phyloP scores from a whole-genome alignment of 2,888 invertebrate genomes.

The Macrostomum cliftonense region DNA sequence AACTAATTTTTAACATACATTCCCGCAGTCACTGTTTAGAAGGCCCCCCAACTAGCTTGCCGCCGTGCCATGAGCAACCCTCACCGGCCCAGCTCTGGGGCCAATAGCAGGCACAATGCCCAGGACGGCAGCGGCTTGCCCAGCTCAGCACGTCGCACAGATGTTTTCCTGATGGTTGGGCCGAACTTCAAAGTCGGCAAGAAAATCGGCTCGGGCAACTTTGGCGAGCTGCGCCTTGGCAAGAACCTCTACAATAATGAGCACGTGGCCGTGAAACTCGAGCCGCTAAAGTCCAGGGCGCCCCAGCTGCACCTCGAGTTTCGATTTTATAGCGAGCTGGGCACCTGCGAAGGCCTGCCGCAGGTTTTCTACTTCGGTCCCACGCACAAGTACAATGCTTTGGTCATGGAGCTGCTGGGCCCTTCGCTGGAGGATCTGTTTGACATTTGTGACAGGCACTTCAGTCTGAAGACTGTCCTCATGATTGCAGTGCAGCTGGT shows the following conservation, averaged over 20 bases:
- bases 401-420: conserved; percentile 95
- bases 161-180: conserved; percentile 73
- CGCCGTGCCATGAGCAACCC: too few relatives aligned
- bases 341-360: conserved; percentile 64
- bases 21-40: too few relatives aligned
- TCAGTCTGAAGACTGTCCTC: conserved; percentile 88
- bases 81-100: too few relatives aligned
- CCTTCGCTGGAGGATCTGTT: conserved; percentile 97
- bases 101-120: too few relatives aligned
- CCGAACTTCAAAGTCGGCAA: conserved; percentile 99
- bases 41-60: too few relatives aligned
- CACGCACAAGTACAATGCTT: conserved; percentile 97
- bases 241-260: conserved; percentile 12
- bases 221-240: conserved; percentile 72
- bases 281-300: conserved; percentile 99
- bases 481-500: conserved; percentile 95
- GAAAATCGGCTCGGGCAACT: conserved; percentile 99
- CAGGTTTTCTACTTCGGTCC: conserved; percentile 99
- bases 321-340: conserved; percentile 65
- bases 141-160: too few relatives aligned
- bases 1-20: too few relatives aligned
- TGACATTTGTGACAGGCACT: conserved; percentile 93
- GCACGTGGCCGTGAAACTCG: conserved; percentile 38
- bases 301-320: conserved; percentile 99
- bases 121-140: too few relatives aligned